These are phyloP conservation scores for Sarcophaga subvicina DNA, from an alignment of 2,888 invertebrate species.

Conservation along the genomic window DNA sequence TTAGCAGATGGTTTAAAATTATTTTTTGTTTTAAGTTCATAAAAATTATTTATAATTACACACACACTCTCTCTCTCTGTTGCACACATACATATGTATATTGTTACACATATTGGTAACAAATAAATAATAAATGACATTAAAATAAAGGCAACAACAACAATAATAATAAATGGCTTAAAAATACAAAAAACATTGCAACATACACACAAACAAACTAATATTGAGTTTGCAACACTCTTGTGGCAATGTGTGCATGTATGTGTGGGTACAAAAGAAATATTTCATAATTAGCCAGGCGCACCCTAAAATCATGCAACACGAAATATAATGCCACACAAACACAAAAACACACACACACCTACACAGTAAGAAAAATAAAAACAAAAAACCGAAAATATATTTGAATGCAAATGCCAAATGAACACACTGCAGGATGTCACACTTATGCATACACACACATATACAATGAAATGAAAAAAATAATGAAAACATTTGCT, in stretches of 20 bases:
- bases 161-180: slow-evolving; percentile 5
- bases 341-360: slow-evolving; percentile 21
- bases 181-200: neutral
- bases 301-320: slow-evolving; percentile 51
- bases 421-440: slow-evolving; percentile 43
- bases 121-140: slow-evolving; percentile 45
- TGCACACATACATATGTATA: too few relatives aligned
- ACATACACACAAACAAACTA: neutral
- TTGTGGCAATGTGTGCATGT: neutral
- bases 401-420: neutral
- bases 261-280: slow-evolving; percentile 13
- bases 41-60: slow-evolving; percentile 39
- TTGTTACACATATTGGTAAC: slow-evolving; percentile 30
- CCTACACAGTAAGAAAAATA: neutral
- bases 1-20: slow-evolving; percentile 44
- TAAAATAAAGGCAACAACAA: slow-evolving; percentile 3
- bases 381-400: slow-evolving; percentile 20
- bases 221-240: neutral
- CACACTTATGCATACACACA: slow-evolving; percentile 27
- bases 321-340: slow-evolving; percentile 5
- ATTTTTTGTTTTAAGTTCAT: slow-evolving; percentile 37
- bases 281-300: slow-evolving; percentile 59
- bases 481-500: neutral
- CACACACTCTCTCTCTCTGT: neutral
- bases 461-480: neutral